Evolutionary conservation across 1,140 invertebrate species (phyloP), one percentile per base, ranked within the genome.

Genomic region (Agrilus planipennis): DNA sequence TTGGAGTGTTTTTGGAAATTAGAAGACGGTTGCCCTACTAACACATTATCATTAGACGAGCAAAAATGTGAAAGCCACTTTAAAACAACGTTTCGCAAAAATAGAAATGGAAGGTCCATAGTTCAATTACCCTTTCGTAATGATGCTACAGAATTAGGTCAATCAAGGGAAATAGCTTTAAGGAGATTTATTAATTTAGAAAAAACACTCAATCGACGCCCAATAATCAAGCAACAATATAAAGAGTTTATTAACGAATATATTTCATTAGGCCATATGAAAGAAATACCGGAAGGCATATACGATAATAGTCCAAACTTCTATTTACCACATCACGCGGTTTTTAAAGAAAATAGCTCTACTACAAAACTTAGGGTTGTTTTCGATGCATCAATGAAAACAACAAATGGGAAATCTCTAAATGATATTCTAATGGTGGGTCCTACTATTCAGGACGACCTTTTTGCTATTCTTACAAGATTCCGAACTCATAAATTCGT

Each of bases 211-310:
- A n/a, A 15, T 6, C 7, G 14, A 23, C 2, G 34, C 17, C 5
- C 16, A n/a, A 17, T 12, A 3, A 14, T 41, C n/a, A 4, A 17
- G n/a, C 17, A 36, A 7, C 14, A 23, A 27, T 35, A 44, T 43
- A 52, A 15, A 28, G 43, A 46, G 1, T 57, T 61, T 18, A 51
- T 64, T 21, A 32, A 45, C 14, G 54, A 57, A 27, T 62, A 60
- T 43, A 18, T 50, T 37, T 18, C 32, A 6, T 39, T 57, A 16
- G 47, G 48, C 3, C 56, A 63, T 30, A 55, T 59, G 51, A 36
- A n/a, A n/a, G n/a, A n/a, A n/a, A n/a, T n/a, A n/a, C n/a, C n/a
- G n/a, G n/a, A n/a, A n/a, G n/a, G n/a, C n/a, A n/a, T n/a, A n/a
- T n/a, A n/a, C n/a, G n/a, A n/a, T n/a, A n/a, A n/a, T n/a, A n/a